Evolutionary conservation across 2,113 vertebrate species (phyloP), one percentile per base, ranked within the genome.

Genomic region (Hydrochoerus hydrochaeris): DNA sequence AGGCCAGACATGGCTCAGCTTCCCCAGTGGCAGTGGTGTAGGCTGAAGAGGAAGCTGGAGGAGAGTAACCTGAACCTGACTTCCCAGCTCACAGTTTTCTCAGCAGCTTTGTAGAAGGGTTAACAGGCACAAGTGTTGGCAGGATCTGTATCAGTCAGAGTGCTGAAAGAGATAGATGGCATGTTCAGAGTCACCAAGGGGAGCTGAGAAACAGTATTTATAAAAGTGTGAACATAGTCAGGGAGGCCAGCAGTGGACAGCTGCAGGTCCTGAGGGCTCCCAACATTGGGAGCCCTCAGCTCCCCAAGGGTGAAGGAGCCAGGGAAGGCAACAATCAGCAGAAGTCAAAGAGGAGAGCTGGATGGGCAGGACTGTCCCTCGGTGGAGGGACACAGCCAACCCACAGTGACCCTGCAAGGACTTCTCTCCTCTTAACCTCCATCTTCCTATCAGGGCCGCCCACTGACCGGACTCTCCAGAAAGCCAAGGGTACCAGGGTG

Each of bases 401-500:
- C 69, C 17, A 22, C n/a, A 41, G n/a, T 38, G 69, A 71, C n/a
- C n/a, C n/a, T 30, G 17, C 46, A 46, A 75, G 75, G 32, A 38
- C 19, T 20, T 52, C 17, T 0, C 3, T 44, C 13, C 35, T 52
- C 22, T 44, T 14, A 30, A 13, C 52, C 10, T 69, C 58, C 4
- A 0, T 44, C 49, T 7, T 75, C 38, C 44, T 5, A 9, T 7
- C 41, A 3, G 35, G 26, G 24, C 75, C 38, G n/a, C 75, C 81
- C 7, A 2, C 24, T 67, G 32, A 28, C 62, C 67, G 75, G 10
- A 54, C 1, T 54, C n/a, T 38, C 49, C 90, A 41, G 13, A 52
- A 71, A 75, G 10, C 32, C 2, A 13, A 38, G 41, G 26, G 41
- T 1, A 0, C n/a, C 30, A 1, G 0, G 26, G 8, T 38, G 20